Conservation (phyloP, 2,888 invertebrate species). For the Cephonodes hylas region DNA sequence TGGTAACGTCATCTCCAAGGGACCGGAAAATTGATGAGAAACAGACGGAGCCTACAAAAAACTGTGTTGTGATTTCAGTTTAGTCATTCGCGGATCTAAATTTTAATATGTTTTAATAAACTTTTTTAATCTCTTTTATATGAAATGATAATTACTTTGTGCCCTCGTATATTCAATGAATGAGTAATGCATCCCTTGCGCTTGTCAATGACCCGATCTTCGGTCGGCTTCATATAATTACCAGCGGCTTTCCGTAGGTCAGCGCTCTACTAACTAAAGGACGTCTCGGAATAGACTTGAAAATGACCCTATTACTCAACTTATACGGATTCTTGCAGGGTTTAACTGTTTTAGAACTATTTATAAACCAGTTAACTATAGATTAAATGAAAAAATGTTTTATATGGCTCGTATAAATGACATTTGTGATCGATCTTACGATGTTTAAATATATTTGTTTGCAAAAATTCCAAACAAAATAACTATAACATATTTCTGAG, state of each 20-base stretch:
- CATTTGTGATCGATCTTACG: neutral
- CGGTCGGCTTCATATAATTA: neutral
- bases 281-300: neutral
- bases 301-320: neutral
- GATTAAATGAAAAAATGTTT: too few relatives aligned
- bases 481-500: too few relatives aligned
- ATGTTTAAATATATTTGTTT: neutral
- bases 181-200: neutral
- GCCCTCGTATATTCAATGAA: too few relatives aligned
- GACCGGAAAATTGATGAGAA: too few relatives aligned
- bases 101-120: too few relatives aligned
- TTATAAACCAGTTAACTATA: neutral
- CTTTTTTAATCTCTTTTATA: too few relatives aligned
- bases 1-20: too few relatives aligned
- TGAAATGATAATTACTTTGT: too few relatives aligned
- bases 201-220: neutral
- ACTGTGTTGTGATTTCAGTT: too few relatives aligned
- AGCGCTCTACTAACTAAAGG: neutral
- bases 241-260: neutral
- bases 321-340: neutral
- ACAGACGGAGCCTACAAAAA: too few relatives aligned
- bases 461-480: neutral
- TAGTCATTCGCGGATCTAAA: too few relatives aligned
- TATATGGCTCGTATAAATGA: neutral
- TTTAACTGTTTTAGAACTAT: neutral